phyloP scores from a whole-genome alignment of 2,888 invertebrate genomes.

The Parelbella ahira region DNA sequence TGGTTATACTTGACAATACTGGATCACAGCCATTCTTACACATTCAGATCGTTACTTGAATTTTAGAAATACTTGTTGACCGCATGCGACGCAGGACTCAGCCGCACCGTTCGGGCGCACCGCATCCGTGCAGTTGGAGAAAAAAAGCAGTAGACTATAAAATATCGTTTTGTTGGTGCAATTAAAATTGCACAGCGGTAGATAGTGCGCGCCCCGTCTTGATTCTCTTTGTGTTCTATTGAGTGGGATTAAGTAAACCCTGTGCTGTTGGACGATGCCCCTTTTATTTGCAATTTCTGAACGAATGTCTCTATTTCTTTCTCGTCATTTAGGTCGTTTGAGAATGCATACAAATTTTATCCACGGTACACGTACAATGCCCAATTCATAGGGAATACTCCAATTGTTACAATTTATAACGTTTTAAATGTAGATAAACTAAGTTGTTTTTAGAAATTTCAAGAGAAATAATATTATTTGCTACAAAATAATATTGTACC shows the following conservation, averaged over 20 bases:
- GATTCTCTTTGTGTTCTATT: slow-evolving; percentile 24
- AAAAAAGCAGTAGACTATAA: slow-evolving; percentile 62
- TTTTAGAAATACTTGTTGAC: too few relatives aligned
- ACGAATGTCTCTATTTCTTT: slow-evolving; percentile 26
- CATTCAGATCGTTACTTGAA: too few relatives aligned
- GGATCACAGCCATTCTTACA: too few relatives aligned
- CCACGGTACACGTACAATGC: too few relatives aligned
- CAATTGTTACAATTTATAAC: too few relatives aligned
- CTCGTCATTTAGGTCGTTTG: slow-evolving; percentile 11
- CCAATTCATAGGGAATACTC: too few relatives aligned
- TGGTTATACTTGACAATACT: too few relatives aligned
- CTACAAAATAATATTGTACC: too few relatives aligned
- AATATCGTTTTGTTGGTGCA: slow-evolving; percentile 68
- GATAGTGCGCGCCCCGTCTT: slow-evolving; percentile 29
- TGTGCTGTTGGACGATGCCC: slow-evolving; percentile 22
- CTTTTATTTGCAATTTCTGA: slow-evolving; percentile 25
- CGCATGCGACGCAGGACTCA: slow-evolving; percentile 7
- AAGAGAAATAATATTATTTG: too few relatives aligned
- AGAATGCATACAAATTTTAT: too few relatives aligned
- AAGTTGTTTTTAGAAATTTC: too few relatives aligned
- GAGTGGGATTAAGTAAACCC: slow-evolving; percentile 25
- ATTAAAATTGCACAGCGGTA: slow-evolving; percentile 57
- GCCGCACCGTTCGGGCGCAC: slow-evolving; percentile 16
- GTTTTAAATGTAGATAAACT: too few relatives aligned
- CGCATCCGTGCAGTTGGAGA: slow-evolving; percentile 37